Conservation (phyloP, 2,797 vertebrate genomes). For the Rhinella marina region DNA sequence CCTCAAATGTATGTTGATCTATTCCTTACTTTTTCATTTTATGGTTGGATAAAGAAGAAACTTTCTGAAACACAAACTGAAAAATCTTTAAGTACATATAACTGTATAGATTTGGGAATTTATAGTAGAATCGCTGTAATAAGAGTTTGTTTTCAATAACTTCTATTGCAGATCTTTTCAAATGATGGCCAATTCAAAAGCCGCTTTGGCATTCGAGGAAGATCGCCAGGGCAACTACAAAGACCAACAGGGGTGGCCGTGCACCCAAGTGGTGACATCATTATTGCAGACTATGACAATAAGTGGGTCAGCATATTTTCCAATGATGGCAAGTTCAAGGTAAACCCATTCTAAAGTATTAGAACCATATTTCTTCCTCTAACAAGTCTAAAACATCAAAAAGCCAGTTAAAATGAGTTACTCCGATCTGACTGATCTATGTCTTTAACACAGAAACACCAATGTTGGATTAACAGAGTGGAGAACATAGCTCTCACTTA, state of each 20-base stretch:
- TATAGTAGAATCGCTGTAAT: neutral
- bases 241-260: slow-evolving; percentile 95
- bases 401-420: too few relatives aligned
- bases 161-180: slow-evolving; percentile 84
- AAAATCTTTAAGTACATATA: neutral
- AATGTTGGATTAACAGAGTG: neutral
- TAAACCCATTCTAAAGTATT: slow-evolving; percentile 64
- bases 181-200: slow-evolving; percentile 95
- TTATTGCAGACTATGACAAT: slow-evolving; percentile 98
- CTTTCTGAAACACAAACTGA: too few relatives aligned
- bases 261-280: slow-evolving; percentile 94
- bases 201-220: slow-evolving; percentile 92
- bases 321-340: slow-evolving; percentile 97
- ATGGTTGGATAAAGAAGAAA: too few relatives aligned
- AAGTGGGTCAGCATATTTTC: slow-evolving; percentile 99
- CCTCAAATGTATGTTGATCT: too few relatives aligned
- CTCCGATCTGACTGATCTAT: neutral
- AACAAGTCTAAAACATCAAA: too few relatives aligned
- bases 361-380: neutral
- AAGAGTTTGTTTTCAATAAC: too few relatives aligned
- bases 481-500: too few relatives aligned
- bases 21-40: neutral
- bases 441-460: neutral
- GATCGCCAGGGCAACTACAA: slow-evolving; percentile 94
- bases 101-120: neutral